Evolutionary conservation across 2,888 invertebrate species (phyloP).

Genomic region (Nephrocerus scutellatus): DNA sequence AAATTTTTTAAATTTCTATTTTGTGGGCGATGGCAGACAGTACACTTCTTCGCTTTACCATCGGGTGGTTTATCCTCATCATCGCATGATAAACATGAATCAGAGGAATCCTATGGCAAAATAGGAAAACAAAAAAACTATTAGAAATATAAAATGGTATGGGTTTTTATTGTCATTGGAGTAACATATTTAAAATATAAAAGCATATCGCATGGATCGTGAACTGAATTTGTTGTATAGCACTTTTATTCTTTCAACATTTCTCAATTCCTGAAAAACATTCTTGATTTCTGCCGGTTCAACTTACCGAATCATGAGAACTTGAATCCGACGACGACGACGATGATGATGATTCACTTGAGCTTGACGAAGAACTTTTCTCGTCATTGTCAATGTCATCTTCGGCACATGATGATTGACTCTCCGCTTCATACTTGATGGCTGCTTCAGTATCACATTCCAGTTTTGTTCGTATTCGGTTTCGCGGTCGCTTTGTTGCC

Average conservation of each 20-base stretch:
- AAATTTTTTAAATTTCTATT: constrained; percentile 54
- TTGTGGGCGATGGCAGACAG: constrained; percentile 53
- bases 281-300: not conserved
- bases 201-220: too few relatives aligned
- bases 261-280: not conserved
- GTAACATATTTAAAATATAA: too few relatives aligned
- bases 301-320: constrained; percentile 29
- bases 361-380: constrained; percentile 2
- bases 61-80: constrained; percentile 36
- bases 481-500: too few relatives aligned
- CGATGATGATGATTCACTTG: constrained; percentile 16
- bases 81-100: constrained; percentile 24
- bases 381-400: constrained; percentile 1
- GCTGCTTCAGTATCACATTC: constrained; percentile 14
- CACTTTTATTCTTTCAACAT: not conserved
- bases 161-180: too few relatives aligned
- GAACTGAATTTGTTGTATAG: too few relatives aligned
- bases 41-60: too few relatives aligned
- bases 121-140: too few relatives aligned
- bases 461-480: constrained; percentile 15
- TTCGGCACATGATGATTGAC: not conserved
- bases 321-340: constrained; percentile 21
- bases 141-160: too few relatives aligned
- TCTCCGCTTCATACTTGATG: not conserved
- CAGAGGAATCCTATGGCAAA: too few relatives aligned